Percentiles rank a stretch among this genome's conserved stretches.
These are phyloP conservation scores for Pristionchus arcanus DNA, from an alignment of 2,888 invertebrate species.

Conservation along the genomic window DNA sequence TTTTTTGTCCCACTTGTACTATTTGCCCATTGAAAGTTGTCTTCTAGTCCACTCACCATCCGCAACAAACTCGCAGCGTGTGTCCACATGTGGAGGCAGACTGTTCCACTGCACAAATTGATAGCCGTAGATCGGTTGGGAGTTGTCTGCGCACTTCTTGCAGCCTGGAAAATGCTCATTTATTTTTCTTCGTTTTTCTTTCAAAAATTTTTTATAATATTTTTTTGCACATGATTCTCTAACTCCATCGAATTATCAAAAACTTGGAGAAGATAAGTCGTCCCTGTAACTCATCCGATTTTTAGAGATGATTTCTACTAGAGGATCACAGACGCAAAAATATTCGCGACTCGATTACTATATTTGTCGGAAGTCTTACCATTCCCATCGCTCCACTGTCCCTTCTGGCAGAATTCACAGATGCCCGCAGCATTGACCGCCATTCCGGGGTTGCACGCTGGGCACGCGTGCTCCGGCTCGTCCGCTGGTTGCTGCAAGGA, in stretches of 20 bases:
- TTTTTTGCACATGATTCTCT: too few relatives aligned
- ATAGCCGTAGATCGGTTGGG: conserved; percentile 82
- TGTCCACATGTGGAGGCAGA: conserved; percentile 81
- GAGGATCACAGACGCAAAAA: too few relatives aligned
- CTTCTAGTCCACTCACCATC: conserved; percentile 78
- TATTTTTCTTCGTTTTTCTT: not conserved
- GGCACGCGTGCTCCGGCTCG: conserved; percentile 79
- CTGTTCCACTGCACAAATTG: conserved; percentile 81
- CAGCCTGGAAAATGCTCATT: conserved; percentile 18
- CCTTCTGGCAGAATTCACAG: conserved; percentile 82
- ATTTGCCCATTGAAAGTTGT: too few relatives aligned
- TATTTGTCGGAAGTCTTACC: conserved; percentile 59
- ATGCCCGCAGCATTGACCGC: conserved; percentile 79
- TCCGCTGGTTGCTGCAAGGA: conserved; percentile 63
- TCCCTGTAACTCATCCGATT: too few relatives aligned
- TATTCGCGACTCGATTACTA: too few relatives aligned
- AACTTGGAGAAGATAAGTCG: too few relatives aligned
- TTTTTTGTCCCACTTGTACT: too few relatives aligned
- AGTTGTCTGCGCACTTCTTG: conserved; percentile 81
- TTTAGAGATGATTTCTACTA: too few relatives aligned
- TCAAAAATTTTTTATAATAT: too few relatives aligned
- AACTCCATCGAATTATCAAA: too few relatives aligned
- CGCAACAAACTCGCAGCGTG: conserved; percentile 81
- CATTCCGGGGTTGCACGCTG: conserved; percentile 83
- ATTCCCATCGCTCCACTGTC: conserved; percentile 81